phyloP scores from a whole-genome alignment of 2,888 invertebrate genomes.

The Tetragonisca angustula region DNA sequence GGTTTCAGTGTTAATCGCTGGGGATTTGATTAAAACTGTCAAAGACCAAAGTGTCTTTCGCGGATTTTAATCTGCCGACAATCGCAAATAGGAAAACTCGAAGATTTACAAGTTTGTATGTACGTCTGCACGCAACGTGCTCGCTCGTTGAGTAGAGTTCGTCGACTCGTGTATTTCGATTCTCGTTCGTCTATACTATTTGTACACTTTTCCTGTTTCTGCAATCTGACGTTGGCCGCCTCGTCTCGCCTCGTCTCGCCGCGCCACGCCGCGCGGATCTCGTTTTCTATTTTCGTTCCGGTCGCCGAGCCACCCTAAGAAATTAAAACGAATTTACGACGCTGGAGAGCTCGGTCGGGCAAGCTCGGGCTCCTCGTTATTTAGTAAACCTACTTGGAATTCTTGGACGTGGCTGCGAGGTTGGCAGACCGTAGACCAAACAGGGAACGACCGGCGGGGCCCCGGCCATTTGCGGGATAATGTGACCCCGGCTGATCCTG shows the following conservation, averaged over 20 bases:
- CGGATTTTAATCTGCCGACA: too few relatives aligned
- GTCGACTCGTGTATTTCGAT: conserved; percentile 9
- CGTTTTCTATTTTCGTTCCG: conserved; percentile 49
- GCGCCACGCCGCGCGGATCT: background rate
- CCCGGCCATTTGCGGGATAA: conserved; percentile 45
- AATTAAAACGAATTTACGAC: conserved; percentile 70
- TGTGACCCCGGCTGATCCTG: conserved; percentile 53
- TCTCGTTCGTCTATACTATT: conserved; percentile 12
- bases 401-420: conserved; percentile 56
- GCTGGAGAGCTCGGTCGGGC: conserved; percentile 47
- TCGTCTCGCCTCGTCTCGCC: background rate
- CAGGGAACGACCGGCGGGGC: conserved; percentile 22
- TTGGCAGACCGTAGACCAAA: conserved; percentile 39
- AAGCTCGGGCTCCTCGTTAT: conserved; percentile 52
- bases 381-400: conserved; percentile 71
- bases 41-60: too few relatives aligned
- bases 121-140: too few relatives aligned
- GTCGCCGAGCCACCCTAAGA: conserved; percentile 32
- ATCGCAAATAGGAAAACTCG: background rate
- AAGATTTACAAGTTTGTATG: background rate
- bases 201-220: background rate
- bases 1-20: too few relatives aligned
- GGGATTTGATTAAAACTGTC: too few relatives aligned
- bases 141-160: background rate
- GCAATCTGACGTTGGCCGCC: conserved; percentile 23